These are phyloP conservation scores for Volucella inanis DNA, from an alignment of 2,888 invertebrate species.

Conservation along the genomic window DNA sequence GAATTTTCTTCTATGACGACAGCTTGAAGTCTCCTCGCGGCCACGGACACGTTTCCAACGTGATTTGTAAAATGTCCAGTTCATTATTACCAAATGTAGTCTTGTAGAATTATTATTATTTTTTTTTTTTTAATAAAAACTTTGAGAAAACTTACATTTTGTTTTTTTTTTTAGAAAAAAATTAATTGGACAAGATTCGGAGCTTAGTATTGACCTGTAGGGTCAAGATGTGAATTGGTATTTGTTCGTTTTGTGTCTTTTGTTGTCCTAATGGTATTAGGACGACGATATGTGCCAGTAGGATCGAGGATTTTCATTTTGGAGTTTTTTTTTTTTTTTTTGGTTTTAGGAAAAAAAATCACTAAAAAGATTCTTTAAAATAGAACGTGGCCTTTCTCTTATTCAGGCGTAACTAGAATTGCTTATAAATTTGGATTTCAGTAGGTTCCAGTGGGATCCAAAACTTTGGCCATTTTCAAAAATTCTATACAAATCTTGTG, in stretches of 20 bases:
- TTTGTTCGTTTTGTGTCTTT: constrained; percentile 76
- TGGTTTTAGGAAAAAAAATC: constrained; percentile 17
- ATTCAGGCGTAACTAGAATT: neutral
- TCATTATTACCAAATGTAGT: constrained; percentile 54
- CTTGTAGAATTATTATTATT: constrained; percentile 22
- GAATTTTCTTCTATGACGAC: constrained; percentile 82
- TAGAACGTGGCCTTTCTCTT: constrained; percentile 22
- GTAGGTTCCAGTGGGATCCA: constrained; percentile 83
- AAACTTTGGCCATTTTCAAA: constrained; percentile 79
- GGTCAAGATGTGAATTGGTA: constrained; percentile 78
- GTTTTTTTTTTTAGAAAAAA: neutral
- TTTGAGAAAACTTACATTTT: constrained; percentile 51
- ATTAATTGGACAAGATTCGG: constrained; percentile 3
- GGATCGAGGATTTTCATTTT: constrained; percentile 80
- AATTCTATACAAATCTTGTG: constrained; percentile 14
- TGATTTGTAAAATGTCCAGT: constrained; percentile 75
- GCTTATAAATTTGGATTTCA: neutral
- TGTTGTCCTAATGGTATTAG: constrained; percentile 77
- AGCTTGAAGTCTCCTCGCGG: constrained; percentile 83
- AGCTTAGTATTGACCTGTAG: constrained; percentile 82
- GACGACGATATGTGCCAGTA: constrained; percentile 82
- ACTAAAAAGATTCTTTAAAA: neutral
- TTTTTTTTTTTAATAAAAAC: neutral
- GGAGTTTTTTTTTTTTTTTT: constrained; percentile 52
- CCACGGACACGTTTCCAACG: constrained; percentile 82